Percentiles rank a stretch among this genome's conserved stretches.
phyloP scores from a whole-genome alignment of 2,888 invertebrate genomes.

The Anoplius nigerrimus region DNA sequence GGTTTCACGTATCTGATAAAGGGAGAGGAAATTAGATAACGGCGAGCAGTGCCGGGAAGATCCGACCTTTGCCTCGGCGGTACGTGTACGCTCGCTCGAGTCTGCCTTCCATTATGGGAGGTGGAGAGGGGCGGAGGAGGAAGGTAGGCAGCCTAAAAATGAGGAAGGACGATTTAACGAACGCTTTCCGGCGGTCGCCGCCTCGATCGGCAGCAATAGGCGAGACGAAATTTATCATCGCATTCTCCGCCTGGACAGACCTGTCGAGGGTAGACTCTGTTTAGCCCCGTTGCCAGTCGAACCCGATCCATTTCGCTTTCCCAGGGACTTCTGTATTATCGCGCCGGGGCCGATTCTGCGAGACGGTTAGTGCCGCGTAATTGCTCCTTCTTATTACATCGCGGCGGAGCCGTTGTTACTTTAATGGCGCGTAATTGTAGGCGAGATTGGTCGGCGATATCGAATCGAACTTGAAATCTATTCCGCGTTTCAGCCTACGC shows the following conservation, averaged over 20 bases:
- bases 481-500: conserved; percentile 34
- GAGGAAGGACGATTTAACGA: neutral
- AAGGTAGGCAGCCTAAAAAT: neutral
- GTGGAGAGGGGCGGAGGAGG: neutral
- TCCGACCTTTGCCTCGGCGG: conserved; percentile 3
- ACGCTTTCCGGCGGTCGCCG: no score
- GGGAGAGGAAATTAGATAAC: conserved; percentile 29
- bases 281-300: neutral
- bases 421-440: conserved; percentile 51
- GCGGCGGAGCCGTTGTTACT: conserved; percentile 42
- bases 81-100: neutral
- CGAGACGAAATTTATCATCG: no score
- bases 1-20: conserved; percentile 43
- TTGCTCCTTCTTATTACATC: conserved; percentile 56
- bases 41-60: conserved; percentile 25
- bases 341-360: conserved; percentile 19
- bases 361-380: conserved; percentile 43
- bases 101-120: conserved; percentile 5
- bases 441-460: conserved; percentile 36
- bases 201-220: no score
- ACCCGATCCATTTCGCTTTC: conserved; percentile 7
- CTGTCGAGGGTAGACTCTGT: no score
- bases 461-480: conserved; percentile 45
- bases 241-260: no score
- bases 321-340: conserved; percentile 21